Evolutionary conservation across 2,888 invertebrate species (phyloP), one percentile per base, ranked within the genome.

Genomic region (Cremastinae sp.): DNA sequence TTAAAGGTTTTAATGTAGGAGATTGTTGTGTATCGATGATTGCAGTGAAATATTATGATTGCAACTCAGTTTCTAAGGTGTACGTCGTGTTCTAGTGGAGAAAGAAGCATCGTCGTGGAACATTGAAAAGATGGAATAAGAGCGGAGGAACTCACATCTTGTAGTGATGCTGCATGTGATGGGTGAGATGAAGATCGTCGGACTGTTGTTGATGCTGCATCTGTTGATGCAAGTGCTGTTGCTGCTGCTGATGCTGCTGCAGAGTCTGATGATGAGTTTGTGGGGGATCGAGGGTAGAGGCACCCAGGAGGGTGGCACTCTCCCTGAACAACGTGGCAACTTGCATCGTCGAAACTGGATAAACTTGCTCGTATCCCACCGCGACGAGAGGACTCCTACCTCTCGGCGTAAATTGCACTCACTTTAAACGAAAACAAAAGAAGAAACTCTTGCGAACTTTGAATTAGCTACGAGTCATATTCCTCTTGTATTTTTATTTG

Each of bases 241-340:
- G 79, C 14, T 79, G 79, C 14, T 79, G 80, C 14, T 79, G 79
- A 28, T 82, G 80, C 16, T 83, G 82, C 66, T 86, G 85, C 16
- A 81, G 79, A 34, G 79, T 82, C 69, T 89, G 90, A 79, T 88
- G 88, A 80, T 85, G 89, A 64, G 86, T 87, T 79, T 87, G 89
- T 62, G 89, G 89, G 59, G 91, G 91, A 90, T 92, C 90, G 87
- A 92, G 92, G 91, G 92, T 93, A 82, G 92, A 92, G 87, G 93
- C 93, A 86, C 93, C 93, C 86, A 93, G 90, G 88, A 93, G 91
- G 87, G 93, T 93, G 88, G 93, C 92, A 89, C 93, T 93, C 91
- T 93, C 93, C 86, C 93, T 92, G 88, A 93, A 93, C 88, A 93
- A 90, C 90, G 93, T 93, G 86, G 93, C 93, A 90, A 93, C 93